phyloP scores from a whole-genome alignment of 1,140 invertebrate genomes.

The Frieseomelitta varia region DNA sequence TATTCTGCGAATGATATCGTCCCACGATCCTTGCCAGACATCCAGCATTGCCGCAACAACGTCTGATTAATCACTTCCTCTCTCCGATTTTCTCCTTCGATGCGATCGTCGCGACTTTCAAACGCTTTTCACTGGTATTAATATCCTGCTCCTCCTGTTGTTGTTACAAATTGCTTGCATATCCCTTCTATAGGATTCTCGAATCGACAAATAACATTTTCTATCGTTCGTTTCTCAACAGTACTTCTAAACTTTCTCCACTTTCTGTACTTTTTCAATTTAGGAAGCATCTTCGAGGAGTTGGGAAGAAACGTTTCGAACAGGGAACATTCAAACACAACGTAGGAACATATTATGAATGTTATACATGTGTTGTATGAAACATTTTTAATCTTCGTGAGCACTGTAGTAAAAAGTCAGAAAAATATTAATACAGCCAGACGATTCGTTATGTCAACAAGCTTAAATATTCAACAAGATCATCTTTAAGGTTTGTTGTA shows the following conservation, averaged over 20 bases:
- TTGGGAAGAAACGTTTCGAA: background rate
- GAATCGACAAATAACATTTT: background rate
- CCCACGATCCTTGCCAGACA: slow-evolving; percentile 14
- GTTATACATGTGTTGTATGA: too few relatives aligned
- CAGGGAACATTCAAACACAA: background rate
- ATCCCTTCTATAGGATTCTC: background rate
- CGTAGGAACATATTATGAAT: too few relatives aligned
- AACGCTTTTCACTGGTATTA: background rate
- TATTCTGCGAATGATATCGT: background rate
- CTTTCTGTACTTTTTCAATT: background rate
- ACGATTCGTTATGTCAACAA: too few relatives aligned
- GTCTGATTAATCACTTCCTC: slow-evolving; percentile 31
- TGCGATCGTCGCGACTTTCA: background rate
- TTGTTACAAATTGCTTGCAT: background rate
- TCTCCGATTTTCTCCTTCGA: background rate
- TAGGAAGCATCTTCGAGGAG: background rate
- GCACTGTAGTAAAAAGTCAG: too few relatives aligned
- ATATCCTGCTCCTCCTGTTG: too few relatives aligned
- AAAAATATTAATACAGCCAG: too few relatives aligned
- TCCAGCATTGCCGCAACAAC: background rate
- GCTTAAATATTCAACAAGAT: too few relatives aligned
- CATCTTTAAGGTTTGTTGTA: too few relatives aligned
- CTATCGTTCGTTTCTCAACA: background rate
- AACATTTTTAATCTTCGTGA: too few relatives aligned
- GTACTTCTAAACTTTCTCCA: background rate